Evolutionary conservation across 1,140 invertebrate genomes (phyloP).

Genomic region (Aporrectodea caliginosa): DNA sequence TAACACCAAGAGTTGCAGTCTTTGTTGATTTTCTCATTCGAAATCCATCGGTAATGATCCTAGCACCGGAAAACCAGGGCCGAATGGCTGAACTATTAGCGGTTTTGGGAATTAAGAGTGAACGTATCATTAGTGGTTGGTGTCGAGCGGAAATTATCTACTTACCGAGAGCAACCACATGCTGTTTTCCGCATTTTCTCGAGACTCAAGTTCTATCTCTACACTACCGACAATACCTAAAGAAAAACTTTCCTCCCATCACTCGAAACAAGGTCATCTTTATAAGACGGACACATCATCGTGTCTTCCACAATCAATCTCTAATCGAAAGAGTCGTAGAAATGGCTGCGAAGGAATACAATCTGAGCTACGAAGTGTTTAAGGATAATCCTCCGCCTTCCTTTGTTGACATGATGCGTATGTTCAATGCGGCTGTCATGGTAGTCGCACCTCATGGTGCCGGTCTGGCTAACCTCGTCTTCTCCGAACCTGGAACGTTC

Average conservation of each 20-base stretch:
- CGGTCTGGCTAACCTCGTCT: conserved; percentile 22
- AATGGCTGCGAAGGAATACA: background rate
- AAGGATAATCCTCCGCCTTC: conserved; percentile 20
- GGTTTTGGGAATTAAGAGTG: conserved; percentile 6
- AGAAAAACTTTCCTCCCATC: background rate
- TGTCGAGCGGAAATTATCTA: conserved; percentile 9
- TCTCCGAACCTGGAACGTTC: conserved; percentile 20
- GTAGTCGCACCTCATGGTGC: conserved; percentile 29
- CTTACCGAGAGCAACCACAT: conserved; percentile 5
- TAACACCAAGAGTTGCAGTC: conserved; percentile 16
- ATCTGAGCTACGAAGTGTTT: conserved; percentile 13
- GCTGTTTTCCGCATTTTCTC: background rate
- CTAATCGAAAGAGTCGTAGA: conserved; percentile 6
- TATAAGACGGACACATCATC: conserved; percentile 6
- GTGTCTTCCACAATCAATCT: conserved; percentile 10
- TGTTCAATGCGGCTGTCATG: conserved; percentile 22
- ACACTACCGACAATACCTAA: background rate
- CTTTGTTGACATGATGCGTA: background rate
- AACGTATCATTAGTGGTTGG: conserved; percentile 13
- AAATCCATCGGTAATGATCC: conserved; percentile 18
- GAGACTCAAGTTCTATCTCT: conserved; percentile 10
- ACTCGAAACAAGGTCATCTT: conserved; percentile 16
- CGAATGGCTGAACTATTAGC: background rate
- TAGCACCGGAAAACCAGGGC: background rate
- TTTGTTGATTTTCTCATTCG: conserved; percentile 15